A percentile compares a stretch with the other conserved stretches of the same genome.
phyloP scores from a whole-genome alignment of 2,113 vertebrate genomes.

The rat (Rattus norvegicus) region GRCr8 NC_086021.1:38725001-38725500 shows the following conservation, averaged over 20 bases:
- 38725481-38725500: background rate
- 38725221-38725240: background rate
- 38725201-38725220: background rate
- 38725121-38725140: background rate
- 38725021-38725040: background rate
- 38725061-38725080: background rate
- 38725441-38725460: background rate
- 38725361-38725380: background rate
- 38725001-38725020: background rate
- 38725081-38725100: background rate
- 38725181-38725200: background rate
- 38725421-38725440: background rate
- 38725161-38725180: background rate
- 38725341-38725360: background rate
- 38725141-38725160: background rate
- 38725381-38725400: background rate
- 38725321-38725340: background rate
- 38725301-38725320: background rate
- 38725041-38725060: background rate
- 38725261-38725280: background rate
- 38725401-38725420: background rate
- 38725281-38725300: background rate
- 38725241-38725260: background rate
- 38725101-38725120: background rate
- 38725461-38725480: constrained; percentile 37